Conservation (phyloP, 2,113 vertebrate species). For the Rhinolophus sinicus region DNA sequence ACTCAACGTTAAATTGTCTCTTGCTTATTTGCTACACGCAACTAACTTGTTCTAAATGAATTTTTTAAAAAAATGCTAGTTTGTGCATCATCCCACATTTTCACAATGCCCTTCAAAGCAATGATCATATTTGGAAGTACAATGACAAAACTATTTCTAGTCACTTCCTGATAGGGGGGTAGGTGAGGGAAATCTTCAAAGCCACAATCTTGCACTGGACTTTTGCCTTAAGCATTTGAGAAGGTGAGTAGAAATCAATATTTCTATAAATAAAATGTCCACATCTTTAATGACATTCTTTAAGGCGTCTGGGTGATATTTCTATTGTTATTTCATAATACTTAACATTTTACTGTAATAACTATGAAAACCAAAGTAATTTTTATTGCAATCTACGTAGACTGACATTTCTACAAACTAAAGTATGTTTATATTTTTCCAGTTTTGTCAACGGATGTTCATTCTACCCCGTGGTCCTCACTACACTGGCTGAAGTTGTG, state of each 20-base stretch:
- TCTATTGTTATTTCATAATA: not conserved
- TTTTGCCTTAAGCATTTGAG: not conserved
- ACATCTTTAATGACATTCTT: not conserved
- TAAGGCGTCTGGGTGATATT: not conserved
- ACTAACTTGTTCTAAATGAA: not conserved
- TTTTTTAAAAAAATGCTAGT: not conserved
- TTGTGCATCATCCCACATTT: not conserved
- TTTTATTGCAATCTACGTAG: not conserved
- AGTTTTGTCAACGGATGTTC: not conserved
- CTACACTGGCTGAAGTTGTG: not conserved
- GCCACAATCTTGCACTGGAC: not conserved
- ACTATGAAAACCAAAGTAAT: not conserved
- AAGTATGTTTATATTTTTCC: not conserved
- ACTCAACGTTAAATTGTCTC: not conserved
- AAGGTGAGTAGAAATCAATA: not conserved
- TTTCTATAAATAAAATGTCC: slow-evolving; percentile 1
- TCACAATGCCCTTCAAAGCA: not conserved
- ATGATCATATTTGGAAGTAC: not conserved
- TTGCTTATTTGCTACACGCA: not conserved
- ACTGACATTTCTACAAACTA: not conserved
- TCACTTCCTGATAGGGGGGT: slow-evolving; percentile 59
- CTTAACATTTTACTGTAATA: not conserved
- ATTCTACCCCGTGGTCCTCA: not conserved
- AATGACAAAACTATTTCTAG: slow-evolving; percentile 32
- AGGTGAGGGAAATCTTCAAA: not conserved